A percentile compares a stretch with the other conserved stretches of the same genome.
Conservation (phyloP, 2,888 invertebrate species). For the Schizaphis graminum region DNA sequence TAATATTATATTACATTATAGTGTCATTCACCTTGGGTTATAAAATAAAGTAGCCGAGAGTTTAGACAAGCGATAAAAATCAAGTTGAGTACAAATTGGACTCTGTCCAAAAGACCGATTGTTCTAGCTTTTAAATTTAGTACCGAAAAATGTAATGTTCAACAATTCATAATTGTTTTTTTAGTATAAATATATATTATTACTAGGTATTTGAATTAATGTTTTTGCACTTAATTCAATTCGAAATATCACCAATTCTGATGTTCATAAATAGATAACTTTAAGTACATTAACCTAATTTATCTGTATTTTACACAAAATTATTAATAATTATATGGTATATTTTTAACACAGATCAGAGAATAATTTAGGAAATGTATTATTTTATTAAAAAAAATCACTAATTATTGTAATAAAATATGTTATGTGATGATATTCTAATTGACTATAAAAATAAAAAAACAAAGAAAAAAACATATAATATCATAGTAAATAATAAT, state of each 20-base stretch:
- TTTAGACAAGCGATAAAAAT: constrained; percentile 43
- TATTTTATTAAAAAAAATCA: not conserved
- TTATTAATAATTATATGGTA: not conserved
- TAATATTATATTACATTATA: constrained; percentile 25
- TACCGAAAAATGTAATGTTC: constrained; percentile 32
- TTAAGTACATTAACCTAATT: not conserved
- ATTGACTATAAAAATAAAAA: not conserved
- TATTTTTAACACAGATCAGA: not conserved
- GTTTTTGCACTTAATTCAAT: not conserved
- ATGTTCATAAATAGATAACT: constrained; percentile 11
- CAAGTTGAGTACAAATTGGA: constrained; percentile 37
- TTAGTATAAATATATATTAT: not conserved
- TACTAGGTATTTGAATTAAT: not conserved
- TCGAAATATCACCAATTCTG: not conserved
- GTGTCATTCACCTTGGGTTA: constrained; percentile 51
- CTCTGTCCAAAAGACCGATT: constrained; percentile 15
- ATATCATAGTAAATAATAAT: not conserved
- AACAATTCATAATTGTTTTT: constrained; percentile 31
- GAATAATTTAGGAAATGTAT: not conserved
- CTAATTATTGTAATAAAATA: not conserved
- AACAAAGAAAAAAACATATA: not conserved
- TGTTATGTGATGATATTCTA: not conserved
- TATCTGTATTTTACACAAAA: not conserved
- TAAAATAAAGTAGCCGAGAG: constrained; percentile 22
- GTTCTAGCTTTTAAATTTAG: constrained; percentile 47